Percentiles rank a stretch among this genome's conserved stretches.
Evolutionary conservation across 2,797 vertebrate species (phyloP).

Genomic region (Erethizon dorsatum): DNA sequence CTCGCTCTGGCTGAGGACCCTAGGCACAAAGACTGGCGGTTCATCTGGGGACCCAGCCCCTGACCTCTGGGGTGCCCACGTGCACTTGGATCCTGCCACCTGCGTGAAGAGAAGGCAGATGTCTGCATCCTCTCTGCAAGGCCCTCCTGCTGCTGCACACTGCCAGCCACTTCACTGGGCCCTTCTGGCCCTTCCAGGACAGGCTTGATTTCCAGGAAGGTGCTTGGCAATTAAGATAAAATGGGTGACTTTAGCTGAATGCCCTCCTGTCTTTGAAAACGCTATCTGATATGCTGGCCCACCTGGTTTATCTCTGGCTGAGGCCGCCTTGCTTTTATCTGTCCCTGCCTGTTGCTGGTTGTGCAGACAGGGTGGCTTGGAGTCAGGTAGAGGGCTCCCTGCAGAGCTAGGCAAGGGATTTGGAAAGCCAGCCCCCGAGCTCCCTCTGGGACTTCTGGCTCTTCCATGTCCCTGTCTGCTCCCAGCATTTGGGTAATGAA

Average conservation of each 20-base stretch:
- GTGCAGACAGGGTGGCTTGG: background rate
- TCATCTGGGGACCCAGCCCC: background rate
- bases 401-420: background rate
- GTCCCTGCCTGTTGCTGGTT: background rate
- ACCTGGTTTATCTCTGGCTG: background rate
- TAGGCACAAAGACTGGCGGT: background rate
- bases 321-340: conserved; percentile 52
- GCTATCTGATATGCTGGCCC: background rate
- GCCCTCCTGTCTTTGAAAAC: background rate
- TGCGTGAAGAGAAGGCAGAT: background rate
- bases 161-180: background rate
- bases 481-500: background rate
- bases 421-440: background rate
- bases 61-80: background rate
- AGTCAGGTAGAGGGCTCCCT: background rate
- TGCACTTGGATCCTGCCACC: background rate
- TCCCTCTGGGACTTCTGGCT: background rate
- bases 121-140: background rate
- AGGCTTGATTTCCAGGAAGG: conserved; percentile 47
- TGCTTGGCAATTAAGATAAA: background rate
- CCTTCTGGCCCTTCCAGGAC: background rate
- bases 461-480: background rate
- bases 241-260: background rate
- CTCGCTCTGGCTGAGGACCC: background rate
- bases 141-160: background rate